phyloP scores from a whole-genome alignment of 1,140 invertebrate species.

The Megathymus violae region DNA sequence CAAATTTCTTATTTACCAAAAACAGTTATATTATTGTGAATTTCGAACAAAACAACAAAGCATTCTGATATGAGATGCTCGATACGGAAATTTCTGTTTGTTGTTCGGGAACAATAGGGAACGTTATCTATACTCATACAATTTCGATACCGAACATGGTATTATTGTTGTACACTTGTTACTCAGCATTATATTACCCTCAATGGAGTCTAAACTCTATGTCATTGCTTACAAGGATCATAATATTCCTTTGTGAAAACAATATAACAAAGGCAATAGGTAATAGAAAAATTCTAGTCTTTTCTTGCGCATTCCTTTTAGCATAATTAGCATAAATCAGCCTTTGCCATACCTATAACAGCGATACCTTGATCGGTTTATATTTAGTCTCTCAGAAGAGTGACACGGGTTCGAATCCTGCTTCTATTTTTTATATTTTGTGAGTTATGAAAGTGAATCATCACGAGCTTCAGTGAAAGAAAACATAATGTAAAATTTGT shows the following conservation, averaged over 20 bases:
- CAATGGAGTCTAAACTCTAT: not conserved
- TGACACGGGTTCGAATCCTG: too few relatives aligned
- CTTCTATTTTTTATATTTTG: too few relatives aligned
- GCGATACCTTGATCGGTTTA: too few relatives aligned
- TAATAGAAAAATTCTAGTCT: not conserved
- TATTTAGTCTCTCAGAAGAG: too few relatives aligned
- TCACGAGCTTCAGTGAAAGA: too few relatives aligned
- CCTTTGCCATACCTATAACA: not conserved
- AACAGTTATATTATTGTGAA: conserved; percentile 8
- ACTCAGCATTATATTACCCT: not conserved
- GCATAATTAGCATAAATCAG: not conserved
- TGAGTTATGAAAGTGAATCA: too few relatives aligned
- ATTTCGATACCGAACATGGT: conserved; percentile 26
- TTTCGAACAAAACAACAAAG: conserved; percentile 22
- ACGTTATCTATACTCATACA: conserved; percentile 21
- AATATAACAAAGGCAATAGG: not conserved
- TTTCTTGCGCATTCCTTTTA: not conserved
- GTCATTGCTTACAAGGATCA: not conserved
- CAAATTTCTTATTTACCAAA: conserved; percentile 6
- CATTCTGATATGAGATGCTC: conserved; percentile 8
- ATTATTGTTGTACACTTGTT: conserved; percentile 14
- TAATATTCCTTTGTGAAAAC: not conserved
- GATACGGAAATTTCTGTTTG: conserved; percentile 25
- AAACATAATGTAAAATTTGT: too few relatives aligned
- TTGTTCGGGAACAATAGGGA: conserved; percentile 21